phyloP scores from a whole-genome alignment of 2,113 vertebrate genomes.

The Oryzias javanicus region DNA sequence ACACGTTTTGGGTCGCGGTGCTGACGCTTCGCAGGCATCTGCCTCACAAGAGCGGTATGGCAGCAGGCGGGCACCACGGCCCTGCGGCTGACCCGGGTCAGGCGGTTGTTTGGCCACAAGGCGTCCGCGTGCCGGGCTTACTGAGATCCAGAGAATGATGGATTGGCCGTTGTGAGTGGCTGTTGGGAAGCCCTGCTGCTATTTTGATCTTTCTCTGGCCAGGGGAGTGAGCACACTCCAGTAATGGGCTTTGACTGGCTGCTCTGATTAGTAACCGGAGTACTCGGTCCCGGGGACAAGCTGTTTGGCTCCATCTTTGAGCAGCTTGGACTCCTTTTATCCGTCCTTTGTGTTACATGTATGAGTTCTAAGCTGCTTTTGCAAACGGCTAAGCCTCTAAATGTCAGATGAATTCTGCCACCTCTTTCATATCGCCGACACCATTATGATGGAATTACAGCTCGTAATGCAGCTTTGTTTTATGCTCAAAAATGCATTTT shows the following conservation, averaged over 20 bases:
- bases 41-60: constrained; percentile 60
- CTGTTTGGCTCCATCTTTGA: constrained; percentile 54
- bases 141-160: constrained; percentile 68
- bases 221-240: constrained; percentile 64
- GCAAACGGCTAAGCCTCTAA: constrained; percentile 46
- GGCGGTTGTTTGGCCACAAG: constrained; percentile 74
- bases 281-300: constrained; percentile 59
- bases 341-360: constrained; percentile 51
- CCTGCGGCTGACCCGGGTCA: constrained; percentile 74
- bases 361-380: constrained; percentile 62
- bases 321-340: constrained; percentile 56
- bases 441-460: constrained; percentile 54
- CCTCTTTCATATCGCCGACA: constrained; percentile 44
- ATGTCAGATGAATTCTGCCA: constrained; percentile 47
- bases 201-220: constrained; percentile 72
- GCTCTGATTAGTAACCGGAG: constrained; percentile 72
- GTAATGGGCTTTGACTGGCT: constrained; percentile 67
- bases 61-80: constrained; percentile 60
- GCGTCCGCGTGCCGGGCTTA: constrained; percentile 72
- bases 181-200: constrained; percentile 72
- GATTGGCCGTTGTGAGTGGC: constrained; percentile 70
- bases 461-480: constrained; percentile 37
- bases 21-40: constrained; percentile 56
- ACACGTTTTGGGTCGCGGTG: constrained; percentile 66
- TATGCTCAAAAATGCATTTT: neutral